Base-by-base conservation (phyloP, 1,140 invertebrate species). In the Ctenoplectra terminalis region DNA sequence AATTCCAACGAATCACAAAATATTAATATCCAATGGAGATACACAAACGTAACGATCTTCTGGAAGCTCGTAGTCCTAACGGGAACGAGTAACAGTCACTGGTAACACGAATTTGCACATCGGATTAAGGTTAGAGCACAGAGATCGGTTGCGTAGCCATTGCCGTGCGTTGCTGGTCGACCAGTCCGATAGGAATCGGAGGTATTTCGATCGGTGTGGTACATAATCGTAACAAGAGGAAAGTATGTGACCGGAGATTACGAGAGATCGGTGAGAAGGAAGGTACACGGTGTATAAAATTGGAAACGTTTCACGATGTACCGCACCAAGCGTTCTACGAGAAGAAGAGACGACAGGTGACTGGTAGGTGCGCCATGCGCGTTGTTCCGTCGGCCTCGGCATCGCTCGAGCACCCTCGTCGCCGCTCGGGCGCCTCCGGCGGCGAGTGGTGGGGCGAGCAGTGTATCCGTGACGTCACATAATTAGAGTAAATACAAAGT, bases 401-500 rank as follows among this genome's bases (percentile, higher is more conserved):
- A 11, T 29, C 0, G 9, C 82, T 92, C 92, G 92, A 81, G 31
- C 26, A 63, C 60, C 15, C 64, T 89, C 90, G 90, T 64, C 75
- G 23, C 15, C 26, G 54, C 48, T 89, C 88, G 88, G 82, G 48
- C 37, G 84, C 74, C 54, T 82, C 52, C 87, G 85, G 60, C 76
- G 87, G 37, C 20, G 40, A n/a, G 48, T 87, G 87, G 91, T 90
- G 91, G 91, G 91, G 91, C 84, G 78, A 89, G 90, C 91, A 93
- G 93, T 94, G 94, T 95, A 95, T 94, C 93, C 92, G 95, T 96
- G 95, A 96, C 95, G 95, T 96, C 95, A 96, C 94, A 95, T 96
- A 96, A 96, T 96, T 96, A 96, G 95, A 96, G 95, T 96, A 96
- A 96, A 96, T 96, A 96, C 95, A 96, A 96, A 96, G 95, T 96